Evolutionary conservation across 2,888 invertebrate species (phyloP).

Genomic region (Pachycephus smyrnensis): DNA sequence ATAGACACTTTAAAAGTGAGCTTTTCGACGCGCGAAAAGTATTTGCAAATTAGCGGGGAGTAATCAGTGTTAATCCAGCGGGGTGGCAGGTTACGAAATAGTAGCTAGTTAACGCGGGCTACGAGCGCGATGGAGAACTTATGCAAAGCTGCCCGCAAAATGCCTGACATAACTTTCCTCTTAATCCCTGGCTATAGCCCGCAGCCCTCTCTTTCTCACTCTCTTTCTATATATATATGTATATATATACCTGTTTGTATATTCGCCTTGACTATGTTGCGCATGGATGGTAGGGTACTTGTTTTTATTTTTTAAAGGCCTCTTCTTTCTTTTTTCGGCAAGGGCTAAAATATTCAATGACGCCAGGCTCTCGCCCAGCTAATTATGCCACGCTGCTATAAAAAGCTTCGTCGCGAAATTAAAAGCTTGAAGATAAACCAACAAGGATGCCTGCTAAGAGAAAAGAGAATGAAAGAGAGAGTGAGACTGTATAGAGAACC

Average conservation of each 20-base stretch:
- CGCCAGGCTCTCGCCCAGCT: conserved; percentile 44
- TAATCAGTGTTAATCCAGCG: conserved; percentile 48
- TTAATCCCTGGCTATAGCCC: conserved; percentile 52
- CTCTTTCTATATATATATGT: background rate
- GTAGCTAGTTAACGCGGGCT: conserved; percentile 31
- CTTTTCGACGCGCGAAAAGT: conserved; percentile 2
- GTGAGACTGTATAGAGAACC: no score
- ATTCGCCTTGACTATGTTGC: background rate
- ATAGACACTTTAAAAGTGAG: background rate
- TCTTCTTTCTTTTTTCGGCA: conserved; percentile 38
- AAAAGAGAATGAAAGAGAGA: background rate
- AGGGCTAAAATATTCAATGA: conserved; percentile 57
- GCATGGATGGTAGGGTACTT: background rate
- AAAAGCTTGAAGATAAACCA: conserved; percentile 51
- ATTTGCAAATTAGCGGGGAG: conserved; percentile 47
- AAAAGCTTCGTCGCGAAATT: conserved; percentile 50
- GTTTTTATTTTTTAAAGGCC: background rate
- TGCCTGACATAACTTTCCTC: conserved; percentile 56
- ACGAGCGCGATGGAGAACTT: conserved; percentile 46
- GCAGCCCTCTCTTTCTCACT: conserved; percentile 31
- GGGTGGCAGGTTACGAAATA: conserved; percentile 32
- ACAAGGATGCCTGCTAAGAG: conserved; percentile 17
- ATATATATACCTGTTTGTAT: background rate
- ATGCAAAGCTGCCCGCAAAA: conserved; percentile 62
- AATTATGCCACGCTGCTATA: conserved; percentile 53